A percentile compares a stretch with the other conserved stretches of the same genome.
Conservation (phyloP, 2,113 vertebrate genomes). For the Nothocercus nigrocapillus region DNA sequence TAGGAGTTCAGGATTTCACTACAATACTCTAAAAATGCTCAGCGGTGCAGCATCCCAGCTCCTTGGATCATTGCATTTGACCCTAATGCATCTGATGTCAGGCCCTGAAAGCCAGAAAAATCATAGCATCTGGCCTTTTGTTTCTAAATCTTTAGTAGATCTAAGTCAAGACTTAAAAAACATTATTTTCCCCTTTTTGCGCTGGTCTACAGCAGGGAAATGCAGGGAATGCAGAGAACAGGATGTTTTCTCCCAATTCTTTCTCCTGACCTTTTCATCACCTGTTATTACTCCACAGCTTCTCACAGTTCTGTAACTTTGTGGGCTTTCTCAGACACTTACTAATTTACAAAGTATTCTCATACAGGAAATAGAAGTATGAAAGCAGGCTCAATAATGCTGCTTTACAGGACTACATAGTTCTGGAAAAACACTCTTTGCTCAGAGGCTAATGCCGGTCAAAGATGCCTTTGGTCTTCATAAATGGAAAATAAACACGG, state of each 20-base stretch:
- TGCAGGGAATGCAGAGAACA: neutral
- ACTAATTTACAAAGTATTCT: neutral
- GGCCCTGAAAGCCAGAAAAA: neutral
- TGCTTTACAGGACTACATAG: neutral
- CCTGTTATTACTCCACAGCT: neutral
- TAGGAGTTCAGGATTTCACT: neutral
- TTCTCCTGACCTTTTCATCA: neutral
- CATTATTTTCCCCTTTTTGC: fast-evolving
- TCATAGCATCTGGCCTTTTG: neutral
- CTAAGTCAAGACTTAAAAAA: neutral
- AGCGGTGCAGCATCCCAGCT: fast-evolving
- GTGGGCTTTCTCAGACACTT: neutral
- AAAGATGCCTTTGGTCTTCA: neutral
- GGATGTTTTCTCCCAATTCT: neutral
- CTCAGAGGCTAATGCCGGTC: neutral
- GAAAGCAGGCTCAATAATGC: neutral
- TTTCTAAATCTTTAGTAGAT: neutral
- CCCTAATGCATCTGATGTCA: neutral
- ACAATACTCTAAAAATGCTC: neutral
- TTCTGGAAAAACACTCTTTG: neutral
- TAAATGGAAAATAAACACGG: neutral
- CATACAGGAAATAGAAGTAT: neutral
- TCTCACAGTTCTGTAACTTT: neutral
- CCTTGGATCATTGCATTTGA: neutral
- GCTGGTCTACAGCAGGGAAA: neutral